Percentiles rank a stretch among this genome's conserved stretches.
phyloP scores from a whole-genome alignment of 2,888 invertebrate species.

The Diploptera punctata region DNA sequence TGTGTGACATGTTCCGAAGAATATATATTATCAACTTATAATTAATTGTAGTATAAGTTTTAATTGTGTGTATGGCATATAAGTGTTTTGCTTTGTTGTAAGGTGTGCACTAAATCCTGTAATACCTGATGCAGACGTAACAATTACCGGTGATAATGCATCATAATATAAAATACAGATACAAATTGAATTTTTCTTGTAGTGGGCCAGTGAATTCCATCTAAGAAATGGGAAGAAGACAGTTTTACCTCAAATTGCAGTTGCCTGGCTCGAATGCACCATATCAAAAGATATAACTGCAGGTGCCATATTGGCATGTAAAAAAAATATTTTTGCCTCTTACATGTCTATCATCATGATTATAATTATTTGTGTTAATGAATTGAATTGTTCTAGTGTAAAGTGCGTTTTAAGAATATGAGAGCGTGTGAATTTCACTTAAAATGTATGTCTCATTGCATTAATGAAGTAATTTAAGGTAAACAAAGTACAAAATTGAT shows the following conservation, averaged over 20 bases:
- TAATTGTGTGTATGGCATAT: too few relatives aligned
- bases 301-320: slow-evolving; percentile 35
- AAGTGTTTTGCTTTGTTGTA: too few relatives aligned
- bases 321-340: slow-evolving; percentile 30
- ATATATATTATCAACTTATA: too few relatives aligned
- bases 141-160: too few relatives aligned
- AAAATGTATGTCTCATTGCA: slow-evolving; percentile 22
- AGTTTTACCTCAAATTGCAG: slow-evolving; percentile 6
- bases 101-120: too few relatives aligned
- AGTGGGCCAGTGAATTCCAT: slow-evolving; percentile 1
- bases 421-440: slow-evolving; percentile 9
- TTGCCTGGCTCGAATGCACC: neutral
- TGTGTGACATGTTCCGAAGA: too few relatives aligned
- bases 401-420: neutral
- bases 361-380: slow-evolving; percentile 5
- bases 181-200: too few relatives aligned
- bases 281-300: slow-evolving; percentile 15
- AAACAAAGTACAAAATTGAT: slow-evolving; percentile 38
- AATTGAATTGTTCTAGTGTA: neutral
- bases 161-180: too few relatives aligned
- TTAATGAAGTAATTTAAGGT: slow-evolving; percentile 35
- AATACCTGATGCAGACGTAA: too few relatives aligned
- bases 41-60: too few relatives aligned
- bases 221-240: neutral
- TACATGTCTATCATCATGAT: slow-evolving; percentile 7